These are phyloP conservation scores for Coendou prehensilis DNA, from an alignment of 2,797 vertebrate genomes.

Conservation along the genomic window DNA sequence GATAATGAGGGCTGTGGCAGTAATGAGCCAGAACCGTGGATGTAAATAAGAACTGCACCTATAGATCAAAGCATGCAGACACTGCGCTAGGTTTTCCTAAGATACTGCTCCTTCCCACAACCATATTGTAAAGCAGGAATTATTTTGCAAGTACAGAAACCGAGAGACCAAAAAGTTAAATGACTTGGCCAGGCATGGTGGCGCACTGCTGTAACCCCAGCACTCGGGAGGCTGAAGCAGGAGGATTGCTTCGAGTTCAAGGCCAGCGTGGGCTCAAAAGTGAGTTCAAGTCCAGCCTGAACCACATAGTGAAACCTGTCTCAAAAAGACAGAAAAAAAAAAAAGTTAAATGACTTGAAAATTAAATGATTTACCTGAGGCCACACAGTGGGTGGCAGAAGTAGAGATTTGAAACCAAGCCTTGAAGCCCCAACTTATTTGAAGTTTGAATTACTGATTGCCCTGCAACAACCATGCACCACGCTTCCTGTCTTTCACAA, in stretches of 20 bases:
- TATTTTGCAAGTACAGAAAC: neutral
- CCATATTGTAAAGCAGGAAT: neutral
- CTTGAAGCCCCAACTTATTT: neutral
- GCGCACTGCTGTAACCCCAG: neutral
- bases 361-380: neutral
- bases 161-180: neutral
- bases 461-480: neutral
- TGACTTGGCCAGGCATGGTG: neutral
- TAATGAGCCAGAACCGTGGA: neutral
- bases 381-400: neutral
- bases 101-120: neutral
- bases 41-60: neutral
- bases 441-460: neutral
- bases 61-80: neutral
- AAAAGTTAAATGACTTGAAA: neutral
- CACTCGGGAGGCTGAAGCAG: neutral
- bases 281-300: neutral
- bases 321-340: neutral
- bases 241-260: neutral
- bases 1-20: neutral
- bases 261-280: neutral
- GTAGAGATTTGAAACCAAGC: neutral
- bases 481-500: neutral
- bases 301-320: neutral
- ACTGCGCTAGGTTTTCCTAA: neutral